Conservation (phyloP, 2,888 invertebrate species). For the Eupeodes luniger region DNA sequence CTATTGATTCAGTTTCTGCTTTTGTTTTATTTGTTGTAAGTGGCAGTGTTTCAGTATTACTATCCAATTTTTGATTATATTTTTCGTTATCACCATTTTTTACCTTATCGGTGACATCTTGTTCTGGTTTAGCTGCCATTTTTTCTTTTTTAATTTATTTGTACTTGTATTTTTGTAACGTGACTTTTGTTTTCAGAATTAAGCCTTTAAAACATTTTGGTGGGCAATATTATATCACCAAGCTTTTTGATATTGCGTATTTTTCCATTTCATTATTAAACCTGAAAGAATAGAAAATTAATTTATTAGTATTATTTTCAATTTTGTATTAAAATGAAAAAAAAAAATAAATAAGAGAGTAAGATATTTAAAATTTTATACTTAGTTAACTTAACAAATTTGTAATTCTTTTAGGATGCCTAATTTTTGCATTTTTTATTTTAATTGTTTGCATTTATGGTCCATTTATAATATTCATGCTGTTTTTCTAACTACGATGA, state of each 20-base stretch:
- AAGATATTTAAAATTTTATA: too few relatives aligned
- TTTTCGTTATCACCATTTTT: slow-evolving; percentile 68
- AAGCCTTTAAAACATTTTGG: neutral
- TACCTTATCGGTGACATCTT: slow-evolving; percentile 52
- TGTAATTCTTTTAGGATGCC: too few relatives aligned
- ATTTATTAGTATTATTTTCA: neutral
- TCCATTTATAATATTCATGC: too few relatives aligned
- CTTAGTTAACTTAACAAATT: too few relatives aligned
- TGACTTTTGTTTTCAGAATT: neutral
- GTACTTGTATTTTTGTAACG: neutral
- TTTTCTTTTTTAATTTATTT: slow-evolving; percentile 13
- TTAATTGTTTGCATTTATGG: too few relatives aligned
- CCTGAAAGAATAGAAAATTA: slow-evolving; percentile 9
- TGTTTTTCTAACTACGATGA: too few relatives aligned
- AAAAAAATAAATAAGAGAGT: too few relatives aligned
- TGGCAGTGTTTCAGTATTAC: slow-evolving; percentile 81
- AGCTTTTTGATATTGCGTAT: neutral
- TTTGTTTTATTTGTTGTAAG: slow-evolving; percentile 82
- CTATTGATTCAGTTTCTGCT: slow-evolving; percentile 79
- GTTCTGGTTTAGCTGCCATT: slow-evolving; percentile 63
- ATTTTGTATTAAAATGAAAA: too few relatives aligned
- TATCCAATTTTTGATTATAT: slow-evolving; percentile 80
- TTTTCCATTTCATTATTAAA: slow-evolving; percentile 22
- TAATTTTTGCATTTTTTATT: too few relatives aligned
- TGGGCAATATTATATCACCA: neutral